Evolutionary conservation across 2,888 invertebrate species (phyloP), one percentile per base, ranked within the genome.

Genomic region (Agonum fuliginosum): DNA sequence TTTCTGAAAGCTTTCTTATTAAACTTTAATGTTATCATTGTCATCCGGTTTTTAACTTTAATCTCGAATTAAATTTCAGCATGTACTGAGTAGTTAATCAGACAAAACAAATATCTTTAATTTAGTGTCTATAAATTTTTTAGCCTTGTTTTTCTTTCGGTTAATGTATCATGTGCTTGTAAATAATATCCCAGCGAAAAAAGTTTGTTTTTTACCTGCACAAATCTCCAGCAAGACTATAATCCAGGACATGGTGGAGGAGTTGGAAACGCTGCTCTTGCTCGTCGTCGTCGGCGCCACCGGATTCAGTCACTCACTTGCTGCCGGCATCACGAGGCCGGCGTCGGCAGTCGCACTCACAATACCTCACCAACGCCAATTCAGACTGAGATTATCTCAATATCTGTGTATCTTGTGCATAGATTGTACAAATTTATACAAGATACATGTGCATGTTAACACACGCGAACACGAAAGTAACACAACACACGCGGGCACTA

Each of bases 221-320:
- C 83, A 84, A 79, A 84, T 82, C 78, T 84, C 83, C 81, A 84
- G 80, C 75, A 84, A 80, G 80, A 84, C 82, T 78, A 84, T 80
- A 78, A 84, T 81, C 84, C 84, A 84, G 74, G 83, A 83, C 76
- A 84, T 82, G 79, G 83, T 79, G 27, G 83, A 80, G 8, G 43
- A 19, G 30, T 20, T 14, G 48, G 12, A 19, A 48, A 19, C 22
- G 20, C 30, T 48, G 48, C 34, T 67, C 24, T 10, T 24, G 27
- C 24, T 54, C 37, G 46, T 37, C 37, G 73, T 54, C 37, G 48
- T 65, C 46, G 20, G 48, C 75, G 62, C n/a, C 41, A 67, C 43
- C 67, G 34, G 37, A 62, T 19, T 41, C 24, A 51, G 20, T 51
- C 27, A 65, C 65, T 65, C 75, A 75, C 75, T 75, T 67, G 51